Conservation (phyloP, 2,888 invertebrate species). For the Craniophora ligustri region DNA sequence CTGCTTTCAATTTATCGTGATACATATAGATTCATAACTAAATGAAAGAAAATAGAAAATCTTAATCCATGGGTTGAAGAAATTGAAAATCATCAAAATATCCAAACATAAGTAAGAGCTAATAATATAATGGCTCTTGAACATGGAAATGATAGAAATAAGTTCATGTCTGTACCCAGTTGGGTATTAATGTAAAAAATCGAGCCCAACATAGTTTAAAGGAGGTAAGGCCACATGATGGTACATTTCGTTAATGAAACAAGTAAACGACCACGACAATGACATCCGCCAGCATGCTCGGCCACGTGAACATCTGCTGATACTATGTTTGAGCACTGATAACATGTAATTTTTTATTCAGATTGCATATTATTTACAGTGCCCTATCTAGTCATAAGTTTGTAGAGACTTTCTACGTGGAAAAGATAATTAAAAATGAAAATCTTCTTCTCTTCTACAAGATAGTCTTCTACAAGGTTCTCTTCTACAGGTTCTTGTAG, state of each 20-base stretch:
- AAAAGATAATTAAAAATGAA: constrained; percentile 1
- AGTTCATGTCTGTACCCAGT: too few relatives aligned
- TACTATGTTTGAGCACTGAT: constrained; percentile 19
- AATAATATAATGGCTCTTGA: too few relatives aligned
- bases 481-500: too few relatives aligned
- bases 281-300: constrained; percentile 34
- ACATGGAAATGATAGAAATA: not conserved
- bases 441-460: too few relatives aligned
- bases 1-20: too few relatives aligned
- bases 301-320: constrained; percentile 36
- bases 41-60: too few relatives aligned
- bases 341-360: constrained; percentile 39
- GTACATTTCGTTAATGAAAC: not conserved
- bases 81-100: too few relatives aligned
- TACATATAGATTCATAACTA: too few relatives aligned
- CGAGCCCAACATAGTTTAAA: not conserved
- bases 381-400: not conserved
- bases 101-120: too few relatives aligned
- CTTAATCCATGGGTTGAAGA: too few relatives aligned
- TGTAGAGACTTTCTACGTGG: constrained; percentile 25
- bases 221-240: not conserved
- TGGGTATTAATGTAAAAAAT: too few relatives aligned
- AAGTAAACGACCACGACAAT: constrained; percentile 17
- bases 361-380: constrained; percentile 29
- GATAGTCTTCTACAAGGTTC: too few relatives aligned